Base-by-base conservation (phyloP, 2,888 invertebrate species). In the Hecatera dysodea region DNA sequence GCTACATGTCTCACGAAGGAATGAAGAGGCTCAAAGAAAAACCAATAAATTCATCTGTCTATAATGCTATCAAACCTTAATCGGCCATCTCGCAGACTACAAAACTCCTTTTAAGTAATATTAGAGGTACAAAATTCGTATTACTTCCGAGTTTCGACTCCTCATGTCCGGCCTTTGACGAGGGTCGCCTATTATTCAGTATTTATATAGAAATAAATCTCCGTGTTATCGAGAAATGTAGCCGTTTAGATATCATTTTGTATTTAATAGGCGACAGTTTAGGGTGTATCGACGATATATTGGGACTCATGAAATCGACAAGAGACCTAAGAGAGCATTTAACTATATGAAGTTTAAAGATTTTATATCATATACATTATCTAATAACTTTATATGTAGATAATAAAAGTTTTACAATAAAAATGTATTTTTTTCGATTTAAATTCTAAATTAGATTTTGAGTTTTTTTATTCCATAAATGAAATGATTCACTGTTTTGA, bases 181-280 rank as follows among this genome's bases (percentile, higher is more conserved):
- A 86, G 88, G 88, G 88, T 88, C 79, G 72, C 39, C 78, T 76
- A 82, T 86, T 87, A 86, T 88, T 82, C 83, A 78, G 78, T 85
- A 85, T 88, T 87, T 86, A 83, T 86, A 86, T 82, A 84, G 83
- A 84, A 86, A 84, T 83, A 84, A 85, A 85, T 85, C 80, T 85
- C 29, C 42, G 52, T 67, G 67, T 44, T 79, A 84, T 74, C 75
- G 60, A 69, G 62, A 57, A 66, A 71, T 68, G 59, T 74, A 59
- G 68, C 67, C 61, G 67, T 74, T 74, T 63, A 71, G 70, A 62
- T 75, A 71, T 71, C 15, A 71, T 75, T 76, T 66, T 78, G 63
- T 85, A 67, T 72, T 70, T 68, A 72, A 84, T 71, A 52, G 69
- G 27, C 39, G 52, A 53, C 60, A 76, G 64, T 81, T 68, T 78